A percentile compares a stretch with the other conserved stretches of the same genome.
These are phyloP conservation scores for Scomber scombrus DNA, from an alignment of 2,113 vertebrate genomes.

Conservation along the genomic window DNA sequence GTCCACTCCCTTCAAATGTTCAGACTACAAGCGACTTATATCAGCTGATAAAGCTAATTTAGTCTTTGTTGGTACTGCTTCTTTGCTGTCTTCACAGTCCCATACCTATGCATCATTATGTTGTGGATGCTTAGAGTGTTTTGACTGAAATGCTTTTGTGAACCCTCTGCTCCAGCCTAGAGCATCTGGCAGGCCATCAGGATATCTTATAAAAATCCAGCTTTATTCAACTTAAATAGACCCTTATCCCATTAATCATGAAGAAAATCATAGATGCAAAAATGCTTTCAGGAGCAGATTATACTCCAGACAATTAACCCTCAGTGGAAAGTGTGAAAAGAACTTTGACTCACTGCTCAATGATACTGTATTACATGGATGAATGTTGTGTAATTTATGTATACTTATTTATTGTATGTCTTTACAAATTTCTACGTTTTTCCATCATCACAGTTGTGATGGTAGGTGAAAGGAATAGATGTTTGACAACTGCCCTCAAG, in stretches of 20 bases:
- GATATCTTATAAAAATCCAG: slow-evolving; percentile 1
- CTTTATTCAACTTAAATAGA: slow-evolving; percentile 4
- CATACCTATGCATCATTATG: background rate
- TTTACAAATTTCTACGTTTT: no score
- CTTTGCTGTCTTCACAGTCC: background rate
- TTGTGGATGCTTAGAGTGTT: background rate
- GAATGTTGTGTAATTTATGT: no score
- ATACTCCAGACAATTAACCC: no score
- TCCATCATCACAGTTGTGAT: no score
- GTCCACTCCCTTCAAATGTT: slow-evolving; percentile 13
- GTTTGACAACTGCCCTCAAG: no score
- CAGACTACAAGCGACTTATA: background rate
- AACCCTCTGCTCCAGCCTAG: no score
- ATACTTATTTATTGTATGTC: background rate
- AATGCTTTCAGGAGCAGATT: background rate
- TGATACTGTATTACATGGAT: no score
- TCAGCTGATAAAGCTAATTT: background rate
- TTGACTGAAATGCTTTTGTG: slow-evolving; percentile 10
- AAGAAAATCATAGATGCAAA: background rate
- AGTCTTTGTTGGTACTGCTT: background rate
- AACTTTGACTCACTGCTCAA: background rate
- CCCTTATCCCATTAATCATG: background rate
- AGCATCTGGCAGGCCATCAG: no score
- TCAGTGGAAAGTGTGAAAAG: background rate
- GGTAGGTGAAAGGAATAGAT: no score